Evolutionary conservation across 1,140 invertebrate species (phyloP).

Genomic region (Heliconius congener): DNA sequence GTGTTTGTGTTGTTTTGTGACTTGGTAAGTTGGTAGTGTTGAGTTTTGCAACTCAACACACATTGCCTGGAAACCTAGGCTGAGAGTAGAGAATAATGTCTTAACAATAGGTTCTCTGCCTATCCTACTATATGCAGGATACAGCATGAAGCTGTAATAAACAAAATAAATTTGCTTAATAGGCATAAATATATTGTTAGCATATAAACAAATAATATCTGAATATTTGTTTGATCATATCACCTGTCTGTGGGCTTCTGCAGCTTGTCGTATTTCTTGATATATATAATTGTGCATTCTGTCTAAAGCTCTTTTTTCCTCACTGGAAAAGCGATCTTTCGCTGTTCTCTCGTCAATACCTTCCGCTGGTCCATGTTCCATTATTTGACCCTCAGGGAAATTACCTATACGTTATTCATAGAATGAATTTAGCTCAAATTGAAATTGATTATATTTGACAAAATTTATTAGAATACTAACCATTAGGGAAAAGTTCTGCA

Average conservation of each 20-base stretch:
- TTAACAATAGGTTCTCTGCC: too few species aligned
- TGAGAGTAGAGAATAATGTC: too few species aligned
- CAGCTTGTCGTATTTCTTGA: conserved; percentile 96
- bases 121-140: too few species aligned
- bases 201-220: background rate
- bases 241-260: conserved; percentile 97
- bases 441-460: background rate
- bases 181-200: too few species aligned
- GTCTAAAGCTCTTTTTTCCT: conserved; percentile 94
- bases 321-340: conserved; percentile 92
- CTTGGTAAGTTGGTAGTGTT: too few species aligned
- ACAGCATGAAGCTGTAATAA: too few species aligned
- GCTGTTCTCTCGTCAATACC: conserved; percentile 91
- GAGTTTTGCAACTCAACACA: too few species aligned
- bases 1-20: background rate
- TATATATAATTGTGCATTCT: conserved; percentile 94
- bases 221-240: background rate
- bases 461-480: conserved; percentile 67
- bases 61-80: too few species aligned
- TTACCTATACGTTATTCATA: conserved; percentile 71
- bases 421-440: background rate
- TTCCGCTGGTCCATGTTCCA: conserved; percentile 87
- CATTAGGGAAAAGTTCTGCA: conserved; percentile 91
- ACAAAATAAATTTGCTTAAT: too few species aligned
- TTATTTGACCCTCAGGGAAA: conserved; percentile 91